phyloP scores from a whole-genome alignment of 1,140 invertebrate species.

The Elymnias hypermnestra region DNA sequence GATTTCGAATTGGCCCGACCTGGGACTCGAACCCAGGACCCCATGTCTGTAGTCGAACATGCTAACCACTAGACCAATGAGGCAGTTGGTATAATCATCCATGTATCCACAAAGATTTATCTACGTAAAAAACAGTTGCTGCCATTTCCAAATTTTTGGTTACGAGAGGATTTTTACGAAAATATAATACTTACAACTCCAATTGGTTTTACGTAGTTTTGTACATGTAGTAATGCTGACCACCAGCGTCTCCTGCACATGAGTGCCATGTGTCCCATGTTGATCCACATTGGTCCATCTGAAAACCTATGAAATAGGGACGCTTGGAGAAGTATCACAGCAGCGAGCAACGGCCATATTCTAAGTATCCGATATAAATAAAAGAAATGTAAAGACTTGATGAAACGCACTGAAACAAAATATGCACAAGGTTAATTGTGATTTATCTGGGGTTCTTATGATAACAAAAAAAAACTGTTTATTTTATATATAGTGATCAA shows the following conservation, averaged over 20 bases:
- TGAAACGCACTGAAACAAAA: constrained; percentile 24
- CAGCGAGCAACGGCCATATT: constrained; percentile 77
- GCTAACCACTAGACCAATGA: too few relatives aligned
- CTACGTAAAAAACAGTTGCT: not conserved
- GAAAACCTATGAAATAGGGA: constrained; percentile 74
- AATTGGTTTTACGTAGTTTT: constrained; percentile 36
- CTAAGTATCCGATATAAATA: constrained; percentile 76
- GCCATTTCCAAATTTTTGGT: not conserved
- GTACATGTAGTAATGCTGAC: constrained; percentile 39
- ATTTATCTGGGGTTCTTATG: too few relatives aligned
- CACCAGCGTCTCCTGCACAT: constrained; percentile 40
- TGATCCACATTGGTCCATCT: constrained; percentile 76
- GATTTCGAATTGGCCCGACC: too few relatives aligned
- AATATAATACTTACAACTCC: constrained; percentile 24
- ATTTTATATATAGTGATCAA: too few relatives aligned
- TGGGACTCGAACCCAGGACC: too few relatives aligned
- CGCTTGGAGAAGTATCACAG: constrained; percentile 74
- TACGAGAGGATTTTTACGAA: not conserved
- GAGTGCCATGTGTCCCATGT: constrained; percentile 11
- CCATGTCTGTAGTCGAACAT: too few relatives aligned
- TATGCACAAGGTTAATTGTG: too few relatives aligned
- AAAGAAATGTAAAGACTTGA: constrained; percentile 41
- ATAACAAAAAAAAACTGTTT: too few relatives aligned
- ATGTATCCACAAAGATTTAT: too few relatives aligned
- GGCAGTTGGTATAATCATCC: too few relatives aligned